Evolutionary conservation across 2,797 vertebrate genomes (phyloP).

Genomic region (Labroides dimidiatus): DNA sequence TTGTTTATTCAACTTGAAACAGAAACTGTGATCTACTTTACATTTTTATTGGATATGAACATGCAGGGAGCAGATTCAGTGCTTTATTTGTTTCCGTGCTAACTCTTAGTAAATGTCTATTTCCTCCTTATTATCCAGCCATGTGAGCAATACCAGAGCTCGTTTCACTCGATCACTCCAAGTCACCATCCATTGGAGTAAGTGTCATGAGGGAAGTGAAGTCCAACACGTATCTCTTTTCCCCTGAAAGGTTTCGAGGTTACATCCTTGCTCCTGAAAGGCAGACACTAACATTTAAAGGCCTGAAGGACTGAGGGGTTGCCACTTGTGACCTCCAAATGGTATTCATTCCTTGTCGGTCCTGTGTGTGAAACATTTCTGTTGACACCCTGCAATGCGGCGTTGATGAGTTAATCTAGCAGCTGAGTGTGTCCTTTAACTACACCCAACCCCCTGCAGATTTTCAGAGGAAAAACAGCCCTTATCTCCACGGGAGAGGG

Average conservation of each 20-base stretch:
- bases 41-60: too few species aligned
- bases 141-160: too few species aligned
- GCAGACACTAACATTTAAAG: constrained; percentile 86
- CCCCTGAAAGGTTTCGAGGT: constrained; percentile 76
- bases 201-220: constrained; percentile 55
- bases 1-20: constrained; percentile 43
- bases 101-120: too few species aligned
- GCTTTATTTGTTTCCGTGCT: too few species aligned
- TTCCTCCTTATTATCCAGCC: too few species aligned
- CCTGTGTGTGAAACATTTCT: constrained; percentile 88
- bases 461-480: constrained; percentile 77
- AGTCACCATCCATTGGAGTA: constrained; percentile 55
- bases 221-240: constrained; percentile 66
- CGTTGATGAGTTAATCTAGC: constrained; percentile 91
- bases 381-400: constrained; percentile 89
- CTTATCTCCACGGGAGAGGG: constrained; percentile 71
- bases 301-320: constrained; percentile 76
- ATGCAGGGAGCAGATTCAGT: too few species aligned
- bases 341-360: constrained; percentile 86
- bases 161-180: constrained; percentile 30
- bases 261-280: constrained; percentile 83
- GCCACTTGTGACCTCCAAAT: constrained; percentile 86
- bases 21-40: too few species aligned
- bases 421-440: constrained; percentile 87
- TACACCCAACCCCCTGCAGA: constrained; percentile 70